phyloP scores from a whole-genome alignment of 2,113 vertebrate genomes.

The Melozone crissalis region DNA sequence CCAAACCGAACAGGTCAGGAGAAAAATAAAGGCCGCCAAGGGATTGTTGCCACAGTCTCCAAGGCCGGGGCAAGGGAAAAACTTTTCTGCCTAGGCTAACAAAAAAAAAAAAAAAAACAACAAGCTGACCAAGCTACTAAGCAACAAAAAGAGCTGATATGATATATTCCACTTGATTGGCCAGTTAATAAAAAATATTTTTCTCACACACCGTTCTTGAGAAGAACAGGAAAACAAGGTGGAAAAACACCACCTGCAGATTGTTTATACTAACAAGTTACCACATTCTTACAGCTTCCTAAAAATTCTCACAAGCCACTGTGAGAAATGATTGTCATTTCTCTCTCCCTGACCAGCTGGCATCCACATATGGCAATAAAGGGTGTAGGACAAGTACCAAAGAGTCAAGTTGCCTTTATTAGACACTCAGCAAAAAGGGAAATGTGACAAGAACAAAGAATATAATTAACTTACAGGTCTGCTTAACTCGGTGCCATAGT shows the following conservation, averaged over 20 bases:
- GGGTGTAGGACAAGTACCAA: not conserved
- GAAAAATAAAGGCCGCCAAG: rapidly evolving
- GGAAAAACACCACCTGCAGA: too few relatives aligned
- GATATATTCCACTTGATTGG: too few relatives aligned
- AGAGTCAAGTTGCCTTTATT: not conserved
- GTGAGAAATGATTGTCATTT: too few relatives aligned
- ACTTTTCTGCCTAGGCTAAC: not conserved
- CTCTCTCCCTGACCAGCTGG: too few relatives aligned
- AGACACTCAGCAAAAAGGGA: not conserved
- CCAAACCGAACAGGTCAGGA: not conserved
- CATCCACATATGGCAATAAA: not conserved
- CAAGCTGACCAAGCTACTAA: not conserved
- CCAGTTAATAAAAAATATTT: too few relatives aligned
- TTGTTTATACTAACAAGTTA: too few relatives aligned
- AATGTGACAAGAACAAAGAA: not conserved
- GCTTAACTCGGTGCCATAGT: not conserved
- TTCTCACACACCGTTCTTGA: too few relatives aligned
- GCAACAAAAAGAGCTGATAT: not conserved
- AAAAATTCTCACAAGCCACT: too few relatives aligned
- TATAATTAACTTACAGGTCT: not conserved
- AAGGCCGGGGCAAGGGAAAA: not conserved
- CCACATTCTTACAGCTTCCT: too few relatives aligned
- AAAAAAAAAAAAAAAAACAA: not conserved
- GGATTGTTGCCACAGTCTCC: not conserved
- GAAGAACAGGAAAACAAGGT: too few relatives aligned